Evolutionary conservation across 2,888 invertebrate genomes (phyloP).

Genomic region (Platycheirus rosarum): DNA sequence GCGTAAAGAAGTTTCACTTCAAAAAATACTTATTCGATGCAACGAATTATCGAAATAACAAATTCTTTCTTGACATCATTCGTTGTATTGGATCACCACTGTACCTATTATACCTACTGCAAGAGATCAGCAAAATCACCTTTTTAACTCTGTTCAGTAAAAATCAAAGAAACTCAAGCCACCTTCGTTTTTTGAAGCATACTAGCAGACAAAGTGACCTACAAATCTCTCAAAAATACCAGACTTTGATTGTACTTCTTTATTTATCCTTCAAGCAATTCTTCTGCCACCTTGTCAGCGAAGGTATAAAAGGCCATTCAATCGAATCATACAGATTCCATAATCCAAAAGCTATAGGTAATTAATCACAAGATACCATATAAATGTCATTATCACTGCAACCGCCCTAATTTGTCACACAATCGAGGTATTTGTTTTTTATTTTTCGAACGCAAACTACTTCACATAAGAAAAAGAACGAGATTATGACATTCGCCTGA

Average conservation of each 20-base stretch:
- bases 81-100: no score
- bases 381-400: constrained; percentile 65
- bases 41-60: no score
- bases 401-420: constrained; percentile 61
- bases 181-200: neutral
- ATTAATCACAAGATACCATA: constrained; percentile 55
- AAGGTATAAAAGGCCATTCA: constrained; percentile 5
- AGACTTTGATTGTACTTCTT: constrained; percentile 22
- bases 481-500: constrained; percentile 56
- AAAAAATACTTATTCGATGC: no score
- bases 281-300: neutral
- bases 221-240: constrained; percentile 20
- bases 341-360: constrained; percentile 33
- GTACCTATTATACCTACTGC: no score
- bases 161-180: neutral
- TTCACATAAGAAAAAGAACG: constrained; percentile 30
- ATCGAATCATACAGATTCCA: constrained; percentile 38
- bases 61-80: no score
- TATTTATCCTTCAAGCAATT: neutral
- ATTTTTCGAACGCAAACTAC: neutral
- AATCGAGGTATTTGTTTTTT: constrained; percentile 32
- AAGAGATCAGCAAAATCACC: no score
- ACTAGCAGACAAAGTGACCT: constrained; percentile 1
- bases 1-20: no score
- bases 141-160: no score